These are phyloP conservation scores for Drosophila teissieri DNA, from an alignment of 1,140 invertebrate species.

Conservation along the genomic window DNA sequence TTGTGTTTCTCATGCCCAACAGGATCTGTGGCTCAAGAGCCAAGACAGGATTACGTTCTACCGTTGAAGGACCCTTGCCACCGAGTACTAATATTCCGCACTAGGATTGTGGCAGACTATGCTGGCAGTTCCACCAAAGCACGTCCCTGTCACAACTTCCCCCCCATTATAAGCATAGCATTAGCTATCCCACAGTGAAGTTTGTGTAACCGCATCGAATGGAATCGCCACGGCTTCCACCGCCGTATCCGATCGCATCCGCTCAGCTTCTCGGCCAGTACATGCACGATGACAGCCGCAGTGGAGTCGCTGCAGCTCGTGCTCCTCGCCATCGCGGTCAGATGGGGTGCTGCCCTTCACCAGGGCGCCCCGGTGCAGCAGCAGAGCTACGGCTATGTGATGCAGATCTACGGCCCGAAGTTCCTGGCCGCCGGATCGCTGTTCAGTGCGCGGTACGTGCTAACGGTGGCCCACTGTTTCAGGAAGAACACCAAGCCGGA, in stretches of 20 bases:
- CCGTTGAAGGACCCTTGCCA: background rate
- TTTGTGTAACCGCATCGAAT: background rate
- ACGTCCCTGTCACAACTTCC: too few relatives aligned
- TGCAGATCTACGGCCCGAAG: slow-evolving; percentile 27
- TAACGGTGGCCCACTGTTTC: slow-evolving; percentile 26
- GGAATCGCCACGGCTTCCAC: background rate
- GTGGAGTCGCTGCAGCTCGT: slow-evolving; percentile 2
- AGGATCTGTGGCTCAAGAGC: background rate
- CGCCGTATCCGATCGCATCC: slow-evolving; percentile 2
- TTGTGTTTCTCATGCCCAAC: background rate
- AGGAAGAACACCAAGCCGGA: background rate
- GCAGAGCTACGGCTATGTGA: slow-evolving; percentile 1
- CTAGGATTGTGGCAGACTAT: too few relatives aligned
- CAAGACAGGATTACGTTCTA: background rate
- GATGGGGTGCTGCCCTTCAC: background rate
- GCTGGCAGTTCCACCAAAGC: too few relatives aligned
- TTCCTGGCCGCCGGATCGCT: slow-evolving; percentile 14
- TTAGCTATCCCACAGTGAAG: background rate
- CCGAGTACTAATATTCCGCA: background rate
- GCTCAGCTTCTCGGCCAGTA: background rate
- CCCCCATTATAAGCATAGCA: too few relatives aligned
- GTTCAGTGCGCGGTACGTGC: slow-evolving; percentile 11
- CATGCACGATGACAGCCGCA: background rate
- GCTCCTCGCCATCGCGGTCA: background rate
- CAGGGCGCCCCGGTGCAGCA: slow-evolving; percentile 1